Conservation (phyloP, 1,140 invertebrate genomes). For the Lamellibrachia luymesi region DNA sequence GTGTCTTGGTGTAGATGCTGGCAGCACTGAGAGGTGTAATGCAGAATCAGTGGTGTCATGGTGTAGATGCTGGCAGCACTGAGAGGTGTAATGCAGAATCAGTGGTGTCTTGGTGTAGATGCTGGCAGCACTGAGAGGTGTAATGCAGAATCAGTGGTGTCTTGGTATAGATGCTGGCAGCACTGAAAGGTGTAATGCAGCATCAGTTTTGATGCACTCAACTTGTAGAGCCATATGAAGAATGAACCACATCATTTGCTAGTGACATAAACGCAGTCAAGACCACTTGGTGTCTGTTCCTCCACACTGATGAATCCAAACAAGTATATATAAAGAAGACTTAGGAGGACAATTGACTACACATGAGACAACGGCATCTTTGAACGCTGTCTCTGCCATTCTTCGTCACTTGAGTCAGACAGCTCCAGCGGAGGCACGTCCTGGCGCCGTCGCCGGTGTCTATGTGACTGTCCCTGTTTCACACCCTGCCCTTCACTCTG, state of each 20-base stretch:
- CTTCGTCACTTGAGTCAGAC: neutral
- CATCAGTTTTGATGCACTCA: neutral
- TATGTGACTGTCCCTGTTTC: neutral
- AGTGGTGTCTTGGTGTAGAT: too few relatives aligned
- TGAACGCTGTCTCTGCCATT: neutral
- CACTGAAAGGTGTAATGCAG: too few relatives aligned
- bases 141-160: too few relatives aligned
- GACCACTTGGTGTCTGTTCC: too few relatives aligned
- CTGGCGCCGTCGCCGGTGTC: neutral
- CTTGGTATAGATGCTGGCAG: too few relatives aligned
- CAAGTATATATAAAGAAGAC: neutral
- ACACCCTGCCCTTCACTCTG: neutral
- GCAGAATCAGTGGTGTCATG: too few relatives aligned
- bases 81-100: too few relatives aligned
- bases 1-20: neutral
- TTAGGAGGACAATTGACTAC: neutral
- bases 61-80: too few relatives aligned
- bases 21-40: neutral
- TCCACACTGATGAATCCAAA: neutral
- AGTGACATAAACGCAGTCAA: neutral
- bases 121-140: too few relatives aligned
- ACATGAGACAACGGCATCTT: neutral
- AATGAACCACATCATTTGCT: neutral
- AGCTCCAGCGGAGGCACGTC: neutral
- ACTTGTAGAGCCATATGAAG: neutral